Percentiles rank a stretch among this genome's conserved stretches.
phyloP scores from a whole-genome alignment of 1,140 invertebrate species.

The Panulirus ornatus region DNA sequence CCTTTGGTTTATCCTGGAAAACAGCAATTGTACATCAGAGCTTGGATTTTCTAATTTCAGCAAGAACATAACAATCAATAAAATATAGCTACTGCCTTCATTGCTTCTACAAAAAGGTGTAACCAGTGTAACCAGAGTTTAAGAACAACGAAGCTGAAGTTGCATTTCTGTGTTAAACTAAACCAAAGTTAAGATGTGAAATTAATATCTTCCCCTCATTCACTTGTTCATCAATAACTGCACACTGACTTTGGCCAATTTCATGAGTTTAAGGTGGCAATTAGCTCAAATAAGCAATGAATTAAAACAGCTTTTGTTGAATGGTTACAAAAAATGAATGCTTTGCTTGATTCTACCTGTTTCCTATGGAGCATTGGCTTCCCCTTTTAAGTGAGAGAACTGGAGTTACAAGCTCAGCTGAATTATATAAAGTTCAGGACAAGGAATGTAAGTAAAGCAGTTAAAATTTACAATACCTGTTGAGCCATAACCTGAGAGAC shows the following conservation, averaged over 20 bases:
- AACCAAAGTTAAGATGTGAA: too few relatives aligned
- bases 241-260: too few relatives aligned
- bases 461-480: too few relatives aligned
- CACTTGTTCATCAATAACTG: too few relatives aligned
- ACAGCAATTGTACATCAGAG: neutral
- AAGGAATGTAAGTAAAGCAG: neutral
- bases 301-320: too few relatives aligned
- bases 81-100: neutral
- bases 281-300: too few relatives aligned
- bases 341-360: neutral
- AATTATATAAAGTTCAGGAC: neutral
- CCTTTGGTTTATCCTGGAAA: conserved; percentile 51
- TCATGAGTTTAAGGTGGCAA: too few relatives aligned
- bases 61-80: neutral
- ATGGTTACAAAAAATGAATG: too few relatives aligned
- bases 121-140: neutral
- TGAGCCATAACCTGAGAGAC: neutral
- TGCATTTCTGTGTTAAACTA: neutral
- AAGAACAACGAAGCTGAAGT: neutral
- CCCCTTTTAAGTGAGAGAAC: neutral
- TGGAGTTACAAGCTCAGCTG: neutral
- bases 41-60: neutral
- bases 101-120: neutral
- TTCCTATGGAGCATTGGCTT: neutral
- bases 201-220: too few relatives aligned